Percentiles rank a stretch among this genome's conserved stretches.
phyloP scores from a whole-genome alignment of 35 echinoderm and acorn worm genomes.

The Heliocidaris erythrogramma region DNA sequence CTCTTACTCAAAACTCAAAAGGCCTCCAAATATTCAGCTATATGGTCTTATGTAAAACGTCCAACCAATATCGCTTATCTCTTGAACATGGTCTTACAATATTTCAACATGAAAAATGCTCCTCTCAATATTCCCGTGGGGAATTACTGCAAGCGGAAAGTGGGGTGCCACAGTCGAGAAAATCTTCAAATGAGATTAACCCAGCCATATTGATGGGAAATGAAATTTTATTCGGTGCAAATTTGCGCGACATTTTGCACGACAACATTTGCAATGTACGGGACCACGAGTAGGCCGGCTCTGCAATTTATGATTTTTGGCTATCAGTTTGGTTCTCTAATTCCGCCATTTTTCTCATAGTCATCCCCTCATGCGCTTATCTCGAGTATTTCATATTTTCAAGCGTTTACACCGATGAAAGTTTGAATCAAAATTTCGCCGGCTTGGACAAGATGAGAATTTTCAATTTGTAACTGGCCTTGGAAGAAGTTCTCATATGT shows the following conservation, averaged over 20 bases:
- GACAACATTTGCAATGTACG: not conserved
- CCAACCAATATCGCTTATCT: not conserved
- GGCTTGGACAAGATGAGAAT: not conserved
- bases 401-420: not conserved
- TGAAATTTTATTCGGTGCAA: constrained; percentile 24
- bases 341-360: constrained; percentile 20
- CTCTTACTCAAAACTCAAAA: not conserved
- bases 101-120: not conserved
- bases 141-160: constrained; percentile 23
- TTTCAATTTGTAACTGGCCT: not conserved
- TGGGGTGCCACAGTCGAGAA: not conserved
- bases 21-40: not conserved
- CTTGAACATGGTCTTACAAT: not conserved
- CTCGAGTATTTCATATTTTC: not conserved
- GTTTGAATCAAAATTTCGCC: constrained; percentile 24
- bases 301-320: not conserved
- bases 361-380: not conserved
- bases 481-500: not conserved
- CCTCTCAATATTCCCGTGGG: not conserved
- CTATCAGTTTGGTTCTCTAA: not conserved
- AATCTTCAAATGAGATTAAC: constrained; percentile 17
- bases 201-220: not conserved
- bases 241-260: not conserved
- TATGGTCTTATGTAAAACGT: not conserved
- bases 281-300: not conserved